These are phyloP conservation scores for Otus scops DNA, from an alignment of 2,797 vertebrate genomes.

Conservation along the genomic window DNA sequence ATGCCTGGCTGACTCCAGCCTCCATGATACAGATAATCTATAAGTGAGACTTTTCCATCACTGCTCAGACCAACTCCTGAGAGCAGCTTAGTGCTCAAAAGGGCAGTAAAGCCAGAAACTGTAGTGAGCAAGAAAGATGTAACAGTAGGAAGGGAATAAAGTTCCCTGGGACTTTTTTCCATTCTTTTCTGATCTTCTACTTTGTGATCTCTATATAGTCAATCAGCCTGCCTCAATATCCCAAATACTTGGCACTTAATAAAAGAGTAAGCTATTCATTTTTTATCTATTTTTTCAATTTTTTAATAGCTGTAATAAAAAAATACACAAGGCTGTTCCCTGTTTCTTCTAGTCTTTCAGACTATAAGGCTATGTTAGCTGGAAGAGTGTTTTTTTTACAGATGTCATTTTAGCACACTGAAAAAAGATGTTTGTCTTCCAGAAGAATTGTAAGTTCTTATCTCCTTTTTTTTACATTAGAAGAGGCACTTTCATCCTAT, in stretches of 20 bases:
- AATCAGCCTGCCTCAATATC: neutral
- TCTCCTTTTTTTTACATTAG: neutral
- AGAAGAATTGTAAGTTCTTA: neutral
- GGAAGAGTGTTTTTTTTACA: conserved; percentile 17
- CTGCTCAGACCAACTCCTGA: neutral
- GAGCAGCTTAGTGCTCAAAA: neutral
- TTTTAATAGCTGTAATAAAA: neutral
- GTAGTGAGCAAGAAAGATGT: neutral
- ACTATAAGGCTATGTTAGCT: neutral
- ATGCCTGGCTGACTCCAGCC: neutral
- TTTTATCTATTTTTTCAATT: neutral
- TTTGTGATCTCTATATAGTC: neutral
- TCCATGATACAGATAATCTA: accelerated
- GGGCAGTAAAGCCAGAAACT: neutral
- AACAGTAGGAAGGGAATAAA: neutral
- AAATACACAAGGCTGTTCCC: neutral
- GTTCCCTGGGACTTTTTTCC: neutral
- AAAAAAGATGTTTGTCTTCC: conserved; percentile 5
- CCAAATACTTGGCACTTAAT: neutral
- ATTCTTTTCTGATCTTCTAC: neutral
- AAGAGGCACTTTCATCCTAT: conserved; percentile 5
- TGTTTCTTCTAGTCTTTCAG: neutral
- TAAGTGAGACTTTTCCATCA: neutral
- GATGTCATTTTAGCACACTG: neutral
- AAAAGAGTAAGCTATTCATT: neutral